Evolutionary conservation across 92 coral and sea anemone genomes (phyloP).

Genomic region (Porites evermanni): DNA sequence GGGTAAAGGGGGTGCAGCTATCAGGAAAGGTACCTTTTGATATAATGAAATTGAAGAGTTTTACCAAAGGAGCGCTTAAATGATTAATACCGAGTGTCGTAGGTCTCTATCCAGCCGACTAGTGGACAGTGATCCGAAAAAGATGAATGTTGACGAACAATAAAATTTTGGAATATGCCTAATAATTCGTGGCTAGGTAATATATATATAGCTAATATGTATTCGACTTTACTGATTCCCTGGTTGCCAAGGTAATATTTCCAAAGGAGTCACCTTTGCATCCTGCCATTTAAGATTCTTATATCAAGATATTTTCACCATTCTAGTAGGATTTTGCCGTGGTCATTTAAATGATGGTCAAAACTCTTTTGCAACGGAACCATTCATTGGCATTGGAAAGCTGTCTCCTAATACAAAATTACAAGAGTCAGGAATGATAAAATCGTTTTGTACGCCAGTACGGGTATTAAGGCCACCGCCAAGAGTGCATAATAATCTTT

Average conservation of each 20-base stretch:
- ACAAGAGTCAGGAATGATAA: too few relatives aligned
- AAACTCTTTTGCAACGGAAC: conserved; percentile 15
- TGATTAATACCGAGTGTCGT: background rate
- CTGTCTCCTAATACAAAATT: too few relatives aligned
- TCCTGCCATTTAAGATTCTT: conserved; percentile 50
- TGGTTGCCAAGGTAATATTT: conserved; percentile 55
- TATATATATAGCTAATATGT: too few relatives aligned
- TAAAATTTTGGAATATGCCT: background rate
- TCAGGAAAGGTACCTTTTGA: conserved; percentile 1
- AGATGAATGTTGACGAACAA: background rate
- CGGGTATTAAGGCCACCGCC: too few relatives aligned
- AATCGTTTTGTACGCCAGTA: too few relatives aligned
- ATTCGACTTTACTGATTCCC: conserved; percentile 47
- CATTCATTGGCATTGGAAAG: too few relatives aligned
- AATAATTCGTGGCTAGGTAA: conserved; percentile 29
- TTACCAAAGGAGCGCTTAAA: background rate
- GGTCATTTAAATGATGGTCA: conserved; percentile 26
- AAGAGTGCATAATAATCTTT: too few relatives aligned
- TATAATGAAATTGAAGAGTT: conserved; percentile 7
- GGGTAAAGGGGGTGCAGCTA: background rate
- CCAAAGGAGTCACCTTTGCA: conserved; percentile 61
- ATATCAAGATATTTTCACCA: conserved; percentile 46
- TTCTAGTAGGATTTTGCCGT: conserved; percentile 40
- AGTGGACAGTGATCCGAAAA: background rate
- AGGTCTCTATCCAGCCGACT: background rate